Evolutionary conservation across 2,888 invertebrate species (phyloP), one percentile per base, ranked within the genome.

Genomic region (Caenorhabditis panamensis): DNA sequence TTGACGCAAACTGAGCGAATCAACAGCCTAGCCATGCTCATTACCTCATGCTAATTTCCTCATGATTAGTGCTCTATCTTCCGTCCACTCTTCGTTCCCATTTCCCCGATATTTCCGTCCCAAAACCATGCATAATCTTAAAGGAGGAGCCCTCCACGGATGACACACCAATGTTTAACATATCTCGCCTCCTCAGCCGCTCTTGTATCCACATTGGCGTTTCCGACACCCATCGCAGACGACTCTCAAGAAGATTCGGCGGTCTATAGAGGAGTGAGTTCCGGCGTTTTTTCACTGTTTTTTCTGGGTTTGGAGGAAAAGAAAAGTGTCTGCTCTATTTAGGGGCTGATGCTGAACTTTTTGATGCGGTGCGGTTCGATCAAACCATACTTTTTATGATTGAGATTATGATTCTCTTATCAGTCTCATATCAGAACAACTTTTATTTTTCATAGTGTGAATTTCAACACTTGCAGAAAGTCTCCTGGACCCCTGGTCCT

Each of bases 141-240:
- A 72, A 63, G 63, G 63, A 72, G 61, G 62, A 56, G 72, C 51
- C 22, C 37, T 3, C 47, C 67, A 31, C 31, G 22, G 63, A 79
- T 79, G 79, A 79, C 73, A 69, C 75, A 79, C 62, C 72, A 79
- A 62, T 79, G 79, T 79, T 79, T 79, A 66, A 75, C 68, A 75
- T 79, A 79, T 79, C 71, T 73, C 44, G 64, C 79, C 69, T 68
- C 68, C 69, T 75, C 72, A 61, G 72, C 72, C 68, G 67, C 72
- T 72, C 64, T 79, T 79, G 72, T 79, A 66, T 72, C 72, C 58
- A 73, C 73, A 67, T 51, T 68, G 68, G 79, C 69, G 31, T 75
- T 54, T 75, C 79, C 79, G 44, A 61, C 75, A 49, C 62, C 76
- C 54, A 66, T 28, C 59, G 28, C 59, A 36, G 75, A 75, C 66